A percentile compares a stretch with the other conserved stretches of the same genome.
phyloP scores from a whole-genome alignment of 2,888 invertebrate species.

The Spilosoma lubricipeda region DNA sequence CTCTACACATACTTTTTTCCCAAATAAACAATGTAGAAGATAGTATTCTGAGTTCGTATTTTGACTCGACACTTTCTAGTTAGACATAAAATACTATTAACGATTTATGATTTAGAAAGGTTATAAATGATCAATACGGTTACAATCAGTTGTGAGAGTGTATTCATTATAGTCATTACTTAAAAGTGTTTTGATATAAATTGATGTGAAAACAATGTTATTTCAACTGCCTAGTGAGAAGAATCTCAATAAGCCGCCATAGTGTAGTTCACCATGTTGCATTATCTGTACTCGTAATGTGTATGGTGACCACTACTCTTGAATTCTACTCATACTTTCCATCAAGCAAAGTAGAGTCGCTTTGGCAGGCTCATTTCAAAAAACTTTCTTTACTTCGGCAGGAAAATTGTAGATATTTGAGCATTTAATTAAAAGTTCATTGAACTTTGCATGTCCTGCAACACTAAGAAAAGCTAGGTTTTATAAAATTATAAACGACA shows the following conservation, averaged over 20 bases:
- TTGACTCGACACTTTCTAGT: background rate
- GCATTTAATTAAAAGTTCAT: background rate
- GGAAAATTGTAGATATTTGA: background rate
- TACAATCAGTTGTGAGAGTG: too few relatives aligned
- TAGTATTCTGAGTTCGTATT: conserved; percentile 1
- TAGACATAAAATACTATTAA: background rate
- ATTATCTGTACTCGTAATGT: too few relatives aligned
- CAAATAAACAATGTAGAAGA: conserved; percentile 16
- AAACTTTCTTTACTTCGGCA: background rate
- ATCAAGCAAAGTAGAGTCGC: too few relatives aligned
- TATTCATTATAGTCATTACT: too few relatives aligned
- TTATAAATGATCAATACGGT: too few relatives aligned
- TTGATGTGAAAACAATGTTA: too few relatives aligned
- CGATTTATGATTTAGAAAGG: background rate
- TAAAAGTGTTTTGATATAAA: background rate
- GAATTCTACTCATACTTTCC: too few relatives aligned
- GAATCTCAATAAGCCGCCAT: too few relatives aligned
- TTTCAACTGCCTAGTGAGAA: too few relatives aligned
- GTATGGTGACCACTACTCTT: too few relatives aligned
- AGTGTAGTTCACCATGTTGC: too few relatives aligned
- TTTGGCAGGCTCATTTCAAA: too few relatives aligned
- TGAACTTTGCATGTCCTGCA: background rate
- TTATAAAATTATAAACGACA: background rate
- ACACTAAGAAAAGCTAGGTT: background rate
- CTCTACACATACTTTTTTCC: conserved; percentile 27